phyloP scores from a whole-genome alignment of 2,888 invertebrate species.

The Escarpia spicata region DNA sequence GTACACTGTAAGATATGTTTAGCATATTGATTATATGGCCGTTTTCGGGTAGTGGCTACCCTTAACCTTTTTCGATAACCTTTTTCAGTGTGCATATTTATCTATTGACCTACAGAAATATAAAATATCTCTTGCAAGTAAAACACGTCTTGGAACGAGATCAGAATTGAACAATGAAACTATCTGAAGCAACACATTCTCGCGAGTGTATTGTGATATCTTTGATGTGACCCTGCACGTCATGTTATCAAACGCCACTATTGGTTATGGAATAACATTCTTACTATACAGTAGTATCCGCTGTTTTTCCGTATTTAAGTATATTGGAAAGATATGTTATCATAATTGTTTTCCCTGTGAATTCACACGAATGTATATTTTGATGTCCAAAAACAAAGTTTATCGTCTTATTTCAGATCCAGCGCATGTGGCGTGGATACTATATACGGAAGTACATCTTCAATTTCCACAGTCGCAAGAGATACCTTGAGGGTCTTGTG shows the following conservation, averaged over 20 bases:
- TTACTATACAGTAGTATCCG: background rate
- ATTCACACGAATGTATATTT: too few relatives aligned
- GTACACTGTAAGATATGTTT: too few relatives aligned
- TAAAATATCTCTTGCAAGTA: too few relatives aligned
- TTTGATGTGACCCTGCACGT: background rate
- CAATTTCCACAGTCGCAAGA: constrained; percentile 62
- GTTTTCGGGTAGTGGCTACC: too few relatives aligned
- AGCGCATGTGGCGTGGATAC: constrained; percentile 64
- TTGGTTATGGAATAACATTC: background rate
- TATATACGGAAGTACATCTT: constrained; percentile 64
- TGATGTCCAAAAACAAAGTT: background rate
- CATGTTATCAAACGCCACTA: background rate
- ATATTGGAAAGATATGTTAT: too few relatives aligned
- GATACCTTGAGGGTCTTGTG: constrained; percentile 59
- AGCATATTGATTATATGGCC: too few relatives aligned
- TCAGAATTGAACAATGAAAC: too few relatives aligned
- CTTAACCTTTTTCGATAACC: background rate
- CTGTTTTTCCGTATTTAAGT: too few relatives aligned
- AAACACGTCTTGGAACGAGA: too few relatives aligned
- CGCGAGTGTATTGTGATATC: background rate
- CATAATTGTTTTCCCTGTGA: too few relatives aligned
- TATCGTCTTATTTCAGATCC: constrained; percentile 51
- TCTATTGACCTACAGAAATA: too few relatives aligned
- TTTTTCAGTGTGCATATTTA: too few relatives aligned
- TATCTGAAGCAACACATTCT: background rate